Evolutionary conservation across 2,113 vertebrate genomes (phyloP), one percentile per base, ranked within the genome.

Genomic region (Oncorhynchus clarkii): DNA sequence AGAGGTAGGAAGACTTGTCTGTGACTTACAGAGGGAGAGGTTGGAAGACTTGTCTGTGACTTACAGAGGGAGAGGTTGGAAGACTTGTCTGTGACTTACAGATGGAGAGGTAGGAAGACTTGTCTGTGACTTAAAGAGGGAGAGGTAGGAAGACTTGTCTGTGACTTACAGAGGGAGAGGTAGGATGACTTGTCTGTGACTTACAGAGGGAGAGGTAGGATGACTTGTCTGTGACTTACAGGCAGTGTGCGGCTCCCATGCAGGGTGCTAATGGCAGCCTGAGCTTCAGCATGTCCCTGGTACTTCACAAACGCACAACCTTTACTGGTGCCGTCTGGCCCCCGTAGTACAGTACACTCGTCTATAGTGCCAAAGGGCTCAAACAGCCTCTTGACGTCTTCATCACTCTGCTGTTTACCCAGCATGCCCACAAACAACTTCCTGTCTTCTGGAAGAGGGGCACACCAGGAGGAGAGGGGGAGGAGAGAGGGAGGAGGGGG

Each of bases 351-450:
- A 16, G 96, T 97, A 84, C 96, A 97, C 91, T 97, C 96, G 0
- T 96, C 96, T 72, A 97, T 97, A 87, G 90, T 95, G 79, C 96
- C 96, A 1, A 97, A 97, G 5, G 95, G 94, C 80, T 97, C 96
- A 16, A 97, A 97, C 93, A 97, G 95, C 90, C 95, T 94, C 82
- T 95, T 93, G 69, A 97, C 96, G 0, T 97, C 96, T 76, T 97
- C 96, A 69, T 97, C 96, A 24, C 95, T 95, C 91, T 97, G 96
- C 89, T 97, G 96, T 90, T 97, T 97, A 71, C 96, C 96, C 88
- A 97, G 90, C 96, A 97, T 97, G 71, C 96, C 96, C 80, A 97
- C 96, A 89, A 97, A 97, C 77, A 97, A 91, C 90, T 97, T 97
- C 88, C 96, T 93, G 90, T 97, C 96, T 93, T 97, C 96, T 97